phyloP scores from a whole-genome alignment of 2,113 vertebrate genomes.

The Xyrauchen texanus region DNA sequence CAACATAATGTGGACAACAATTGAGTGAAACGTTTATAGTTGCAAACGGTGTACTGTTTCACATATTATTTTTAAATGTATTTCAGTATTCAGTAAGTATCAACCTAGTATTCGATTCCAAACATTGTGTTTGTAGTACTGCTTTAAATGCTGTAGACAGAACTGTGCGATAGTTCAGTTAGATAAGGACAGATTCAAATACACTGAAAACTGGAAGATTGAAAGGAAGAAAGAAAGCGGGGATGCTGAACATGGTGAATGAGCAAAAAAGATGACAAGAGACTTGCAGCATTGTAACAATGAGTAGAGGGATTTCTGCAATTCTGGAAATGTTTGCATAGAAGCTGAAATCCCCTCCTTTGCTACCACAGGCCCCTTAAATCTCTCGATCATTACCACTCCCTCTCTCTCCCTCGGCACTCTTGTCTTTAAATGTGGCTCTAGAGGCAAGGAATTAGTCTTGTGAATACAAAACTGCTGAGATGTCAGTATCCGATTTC shows the following conservation, averaged over 20 bases:
- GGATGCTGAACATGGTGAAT: background rate
- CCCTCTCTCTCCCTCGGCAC: background rate
- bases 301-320: conserved; percentile 28
- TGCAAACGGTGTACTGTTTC: too few species aligned
- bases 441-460: conserved; percentile 40
- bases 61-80: too few species aligned
- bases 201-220: background rate
- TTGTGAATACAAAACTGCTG: conserved; percentile 54
- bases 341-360: conserved; percentile 16
- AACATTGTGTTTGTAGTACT: background rate
- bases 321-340: conserved; percentile 48
- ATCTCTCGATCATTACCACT: background rate
- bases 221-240: background rate
- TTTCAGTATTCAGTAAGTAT: too few species aligned
- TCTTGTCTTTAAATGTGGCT: conserved; percentile 45
- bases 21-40: too few species aligned
- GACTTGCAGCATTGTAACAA: conserved; percentile 15
- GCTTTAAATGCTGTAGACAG: background rate
- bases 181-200: background rate
- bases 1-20: too few species aligned
- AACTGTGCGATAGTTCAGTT: too few species aligned
- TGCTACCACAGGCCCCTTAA: conserved; percentile 3
- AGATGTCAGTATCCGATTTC: conserved; percentile 58
- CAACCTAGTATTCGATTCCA: too few species aligned
- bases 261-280: background rate